Base-by-base conservation (phyloP, 2,888 invertebrate genomes). In the Rhingia rostrata region DNA sequence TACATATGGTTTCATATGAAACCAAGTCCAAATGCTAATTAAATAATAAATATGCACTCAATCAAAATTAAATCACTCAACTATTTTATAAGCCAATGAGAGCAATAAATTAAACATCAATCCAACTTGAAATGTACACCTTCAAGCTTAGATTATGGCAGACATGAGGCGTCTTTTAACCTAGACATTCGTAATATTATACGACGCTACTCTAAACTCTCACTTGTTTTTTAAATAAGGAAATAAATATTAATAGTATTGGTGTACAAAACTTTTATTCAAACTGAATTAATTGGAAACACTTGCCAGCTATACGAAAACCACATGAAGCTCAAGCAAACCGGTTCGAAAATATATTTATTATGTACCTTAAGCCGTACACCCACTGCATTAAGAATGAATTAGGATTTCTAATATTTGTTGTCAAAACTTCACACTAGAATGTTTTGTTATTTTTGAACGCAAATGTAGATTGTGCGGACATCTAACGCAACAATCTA, bases 201-300 rank as follows among this genome's bases (percentile, higher is more conserved):
- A 60, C 60, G 73, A 61, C 54, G 54, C 67, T 69, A 74, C 73
- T 80, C 61, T 80, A 66, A 67, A 54, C 47, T 80, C 60, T 73
- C 58, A 64, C 43, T 14, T 41, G 53, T 45, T 47, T 58, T 64
- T 35, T 33, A 7, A 41, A 60, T 30, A 54, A 14, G 7, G 3
- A 4, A 10, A 49, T 43, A 49, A 60, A 51, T 45, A 60, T 69
- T 41, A 35, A 77, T 39, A 43, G 61, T 56, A 22, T 22, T 7
- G 4, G 49, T 45, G 22, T 22, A 67, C n/a, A 60, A 64, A 64
- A 30, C 6, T 63, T 63, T 70, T 63, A 0, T 39, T 63, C 61
- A 53, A 51, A 58, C 73, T 66, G 47, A 60, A 64, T 73, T 78
- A 49, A 78, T 66, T 66, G 22, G 30, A 79, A 79, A 72, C 39